Base-by-base conservation (phyloP, 2,797 vertebrate species). In the Triplophysa bombifrons region DNA sequence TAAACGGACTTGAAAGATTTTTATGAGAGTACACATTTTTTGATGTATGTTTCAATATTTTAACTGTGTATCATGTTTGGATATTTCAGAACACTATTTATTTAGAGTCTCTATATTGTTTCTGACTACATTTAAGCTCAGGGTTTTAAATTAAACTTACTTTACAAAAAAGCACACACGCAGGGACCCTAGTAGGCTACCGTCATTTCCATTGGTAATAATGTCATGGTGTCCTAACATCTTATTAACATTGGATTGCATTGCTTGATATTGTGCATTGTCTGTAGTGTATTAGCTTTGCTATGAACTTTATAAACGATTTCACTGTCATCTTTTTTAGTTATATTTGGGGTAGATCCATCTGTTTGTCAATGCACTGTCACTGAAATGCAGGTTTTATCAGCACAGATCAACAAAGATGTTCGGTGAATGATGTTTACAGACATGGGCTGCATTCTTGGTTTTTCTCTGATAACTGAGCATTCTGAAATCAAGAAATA, bases 1-100 rank as follows among this genome's bases (percentile, higher is more conserved):
- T 92, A 91, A 86, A 91, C 85, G 73, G 20, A 22, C 55, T 22
- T 58, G 11, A 48, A 46, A 12, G 10, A 22, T 19, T 20, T 56
- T 56, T 20, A 10, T 56, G 55, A 22, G 10, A 12, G 10, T 3
- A 25, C 11, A 10, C 1, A 3, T 8, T 55, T 55, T 55, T 38
- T 22, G 13, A 60, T 13, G 4, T 6, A 25, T 60, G 58, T 60
- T 4, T 65, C 19, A 53, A 19, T 53, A n/a, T 16, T 22, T 19
- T 46, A n/a, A 8, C 19, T 27, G 2, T 46, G 7, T 6, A 10
- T 12, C 13, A n/a, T 4, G 22, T 12, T 14, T 63, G 46, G 1
- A 61, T 58, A 46, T 80, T 80, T 81, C 13, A 81, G 66, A 76
- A 82, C 64, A 1, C 53, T 53, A 34, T 7, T 74, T 74, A 46